Percentiles rank a stretch among this genome's conserved stretches.
Conservation (phyloP, 2,113 vertebrate species). For the Rhizomys pruinosus region DNA sequence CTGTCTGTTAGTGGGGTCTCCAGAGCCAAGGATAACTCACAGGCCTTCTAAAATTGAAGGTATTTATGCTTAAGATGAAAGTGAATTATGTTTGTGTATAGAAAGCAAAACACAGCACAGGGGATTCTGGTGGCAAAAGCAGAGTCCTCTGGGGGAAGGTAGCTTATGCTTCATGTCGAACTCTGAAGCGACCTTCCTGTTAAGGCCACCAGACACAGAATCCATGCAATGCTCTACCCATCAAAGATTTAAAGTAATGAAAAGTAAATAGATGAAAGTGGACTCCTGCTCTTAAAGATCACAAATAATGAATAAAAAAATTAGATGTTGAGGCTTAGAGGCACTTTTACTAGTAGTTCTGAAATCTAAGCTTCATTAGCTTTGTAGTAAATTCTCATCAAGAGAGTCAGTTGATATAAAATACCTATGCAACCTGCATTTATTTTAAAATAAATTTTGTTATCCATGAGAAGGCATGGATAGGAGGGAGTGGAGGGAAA, state of each 20-base stretch:
- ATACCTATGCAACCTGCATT: slow-evolving; percentile 1
- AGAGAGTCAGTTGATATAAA: background rate
- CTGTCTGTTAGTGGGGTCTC: background rate
- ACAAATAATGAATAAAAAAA: slow-evolving; percentile 46
- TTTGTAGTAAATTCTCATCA: background rate
- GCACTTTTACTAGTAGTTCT: background rate
- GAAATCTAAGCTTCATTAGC: slow-evolving; percentile 29
- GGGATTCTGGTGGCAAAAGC: background rate
- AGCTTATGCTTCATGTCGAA: background rate
- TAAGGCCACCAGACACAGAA: background rate
- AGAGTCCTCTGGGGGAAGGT: background rate
- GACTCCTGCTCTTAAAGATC: background rate
- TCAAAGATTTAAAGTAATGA: background rate
- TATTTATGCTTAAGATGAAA: background rate
- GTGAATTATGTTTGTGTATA: background rate
- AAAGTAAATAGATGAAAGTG: background rate
- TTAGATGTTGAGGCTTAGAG: background rate
- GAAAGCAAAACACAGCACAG: background rate
- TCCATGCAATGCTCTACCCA: background rate
- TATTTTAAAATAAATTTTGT: background rate
- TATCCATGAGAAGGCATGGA: background rate
- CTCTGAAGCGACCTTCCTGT: too few relatives aligned
- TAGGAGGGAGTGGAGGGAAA: background rate
- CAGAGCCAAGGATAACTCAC: background rate
- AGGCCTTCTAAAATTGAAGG: background rate